Evolutionary conservation across 35 echinoderm and acorn worm genomes (phyloP).

Genomic region (Anneissia japonica): DNA sequence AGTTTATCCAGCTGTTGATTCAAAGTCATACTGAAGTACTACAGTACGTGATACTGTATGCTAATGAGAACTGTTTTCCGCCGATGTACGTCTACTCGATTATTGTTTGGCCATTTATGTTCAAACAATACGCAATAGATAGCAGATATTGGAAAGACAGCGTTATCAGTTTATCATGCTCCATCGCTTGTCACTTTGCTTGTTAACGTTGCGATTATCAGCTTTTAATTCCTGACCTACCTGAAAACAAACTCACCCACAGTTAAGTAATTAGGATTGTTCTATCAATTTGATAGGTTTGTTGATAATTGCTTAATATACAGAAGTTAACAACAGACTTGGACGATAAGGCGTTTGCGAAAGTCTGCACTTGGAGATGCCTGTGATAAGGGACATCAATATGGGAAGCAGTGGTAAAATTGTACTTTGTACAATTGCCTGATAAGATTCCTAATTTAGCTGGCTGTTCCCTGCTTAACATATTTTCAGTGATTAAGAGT

Average conservation of each 20-base stretch:
- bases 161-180: background rate
- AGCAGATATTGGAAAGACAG: background rate
- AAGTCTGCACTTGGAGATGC: background rate
- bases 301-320: background rate
- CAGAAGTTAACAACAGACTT: background rate
- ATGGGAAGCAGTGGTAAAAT: background rate
- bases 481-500: too few relatives aligned
- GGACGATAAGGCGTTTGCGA: background rate
- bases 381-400: background rate
- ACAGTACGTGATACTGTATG: background rate
- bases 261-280: background rate
- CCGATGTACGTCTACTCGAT: background rate
- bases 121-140: background rate
- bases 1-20: background rate
- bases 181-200: background rate
- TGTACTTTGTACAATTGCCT: background rate
- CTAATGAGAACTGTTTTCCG: background rate
- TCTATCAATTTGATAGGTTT: background rate
- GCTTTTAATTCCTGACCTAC: background rate
- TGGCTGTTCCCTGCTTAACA: too few relatives aligned
- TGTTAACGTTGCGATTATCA: background rate
- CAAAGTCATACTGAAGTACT: background rate
- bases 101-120: background rate
- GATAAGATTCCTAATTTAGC: background rate
- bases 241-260: background rate